Evolutionary conservation across 2,888 invertebrate genomes (phyloP).

Genomic region (Pomacea canaliculata): DNA sequence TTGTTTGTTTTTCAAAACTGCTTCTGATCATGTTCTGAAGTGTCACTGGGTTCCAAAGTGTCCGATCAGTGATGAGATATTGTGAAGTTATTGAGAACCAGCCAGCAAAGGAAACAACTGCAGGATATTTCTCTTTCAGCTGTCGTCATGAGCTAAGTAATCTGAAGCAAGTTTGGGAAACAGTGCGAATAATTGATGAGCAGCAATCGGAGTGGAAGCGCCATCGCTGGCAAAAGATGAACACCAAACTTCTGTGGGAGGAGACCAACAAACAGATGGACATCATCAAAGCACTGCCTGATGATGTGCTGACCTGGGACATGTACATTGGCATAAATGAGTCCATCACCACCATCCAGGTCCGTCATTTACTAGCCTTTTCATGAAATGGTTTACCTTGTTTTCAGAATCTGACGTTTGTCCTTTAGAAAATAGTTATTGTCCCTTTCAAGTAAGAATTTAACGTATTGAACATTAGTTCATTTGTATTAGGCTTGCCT

Average conservation of each 20-base stretch:
- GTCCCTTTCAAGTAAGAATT: neutral
- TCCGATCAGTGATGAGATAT: no score
- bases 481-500: conserved; percentile 58
- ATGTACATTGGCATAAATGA: conserved; percentile 66
- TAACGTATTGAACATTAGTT: neutral
- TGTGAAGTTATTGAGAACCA: no score
- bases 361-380: conserved; percentile 24
- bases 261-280: conserved; percentile 67
- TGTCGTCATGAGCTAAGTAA: conserved; percentile 65
- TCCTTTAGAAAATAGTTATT: no score
- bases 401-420: no score
- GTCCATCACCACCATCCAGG: conserved; percentile 65
- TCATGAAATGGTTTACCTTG: no score
- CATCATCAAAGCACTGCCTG: conserved; percentile 62
- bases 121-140: conserved; percentile 40
- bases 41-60: no score
- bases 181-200: conserved; percentile 63
- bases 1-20: no score
- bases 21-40: no score
- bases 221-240: conserved; percentile 69
- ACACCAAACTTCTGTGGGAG: conserved; percentile 64
- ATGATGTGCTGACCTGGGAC: conserved; percentile 67
- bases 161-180: conserved; percentile 68
- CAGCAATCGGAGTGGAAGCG: conserved; percentile 68
- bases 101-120: no score